These are phyloP conservation scores for Myocastor coypus DNA, from an alignment of 2,113 vertebrate genomes.

Conservation along the genomic window DNA sequence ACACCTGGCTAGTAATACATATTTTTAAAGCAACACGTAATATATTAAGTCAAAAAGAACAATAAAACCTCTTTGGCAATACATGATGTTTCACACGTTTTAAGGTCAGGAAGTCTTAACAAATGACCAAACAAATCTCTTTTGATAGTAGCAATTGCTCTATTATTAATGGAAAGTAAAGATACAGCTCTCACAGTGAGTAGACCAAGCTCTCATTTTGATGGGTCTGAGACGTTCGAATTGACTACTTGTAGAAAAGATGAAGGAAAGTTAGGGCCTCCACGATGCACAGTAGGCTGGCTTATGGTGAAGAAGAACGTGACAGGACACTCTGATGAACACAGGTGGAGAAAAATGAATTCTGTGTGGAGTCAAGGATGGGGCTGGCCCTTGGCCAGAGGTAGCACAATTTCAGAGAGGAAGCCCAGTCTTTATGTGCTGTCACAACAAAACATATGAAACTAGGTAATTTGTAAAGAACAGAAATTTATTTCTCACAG, in stretches of 20 bases:
- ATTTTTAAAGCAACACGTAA: neutral
- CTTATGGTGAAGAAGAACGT: neutral
- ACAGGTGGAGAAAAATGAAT: neutral
- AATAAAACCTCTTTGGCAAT: neutral
- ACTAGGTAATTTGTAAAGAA: neutral
- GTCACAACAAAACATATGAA: neutral
- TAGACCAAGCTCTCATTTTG: neutral
- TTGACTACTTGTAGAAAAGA: neutral
- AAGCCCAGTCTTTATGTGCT: neutral
- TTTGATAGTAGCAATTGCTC: neutral
- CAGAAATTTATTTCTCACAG: neutral
- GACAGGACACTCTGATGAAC: neutral
- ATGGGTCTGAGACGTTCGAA: neutral
- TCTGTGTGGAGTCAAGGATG: neutral
- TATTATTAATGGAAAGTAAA: neutral
- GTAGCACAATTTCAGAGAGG: neutral
- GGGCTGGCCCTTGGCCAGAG: neutral
- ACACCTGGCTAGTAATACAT: too few species aligned
- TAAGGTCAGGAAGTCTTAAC: slow-evolving; percentile 19
- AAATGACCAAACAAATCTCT: neutral
- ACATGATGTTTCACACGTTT: neutral
- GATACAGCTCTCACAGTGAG: neutral
- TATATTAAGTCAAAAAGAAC: neutral
- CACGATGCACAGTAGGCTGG: neutral
- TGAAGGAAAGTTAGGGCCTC: neutral